Evolutionary conservation across 2,888 invertebrate genomes (phyloP).

Genomic region (Cataglyphis altisquamis): DNA sequence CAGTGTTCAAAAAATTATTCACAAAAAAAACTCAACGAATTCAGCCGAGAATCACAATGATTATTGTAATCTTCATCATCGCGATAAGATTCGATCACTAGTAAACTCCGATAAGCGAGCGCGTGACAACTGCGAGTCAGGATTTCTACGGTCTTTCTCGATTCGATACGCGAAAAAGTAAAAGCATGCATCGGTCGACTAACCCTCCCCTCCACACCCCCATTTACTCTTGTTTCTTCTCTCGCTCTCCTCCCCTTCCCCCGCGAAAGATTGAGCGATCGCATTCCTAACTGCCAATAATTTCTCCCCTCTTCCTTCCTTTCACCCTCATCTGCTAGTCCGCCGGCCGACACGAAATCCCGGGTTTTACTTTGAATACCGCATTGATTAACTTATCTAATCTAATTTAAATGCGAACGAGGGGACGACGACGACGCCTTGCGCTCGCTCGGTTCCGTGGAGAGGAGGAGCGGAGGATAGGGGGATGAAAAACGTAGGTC

Average conservation of each 20-base stretch:
- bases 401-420: slow-evolving; percentile 84
- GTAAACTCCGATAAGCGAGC: slow-evolving; percentile 51
- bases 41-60: slow-evolving; percentile 46
- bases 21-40: slow-evolving; percentile 28
- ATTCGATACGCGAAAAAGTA: slow-evolving; percentile 56
- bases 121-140: slow-evolving; percentile 28
- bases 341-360: slow-evolving; percentile 79
- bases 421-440: slow-evolving; percentile 57
- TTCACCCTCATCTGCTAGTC: slow-evolving; percentile 8
- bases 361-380: slow-evolving; percentile 83
- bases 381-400: slow-evolving; percentile 86
- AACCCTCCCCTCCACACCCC: background rate
- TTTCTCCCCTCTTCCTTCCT: slow-evolving; percentile 55
- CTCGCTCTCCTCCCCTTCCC: background rate
- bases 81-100: slow-evolving; percentile 22
- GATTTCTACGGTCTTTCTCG: background rate
- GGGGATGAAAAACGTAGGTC: slow-evolving; percentile 51
- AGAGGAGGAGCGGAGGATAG: background rate
- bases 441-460: slow-evolving; percentile 30
- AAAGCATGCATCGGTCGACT: slow-evolving; percentile 47
- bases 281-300: slow-evolving; percentile 68
- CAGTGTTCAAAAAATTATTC: background rate
- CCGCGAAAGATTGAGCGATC: slow-evolving; percentile 63
- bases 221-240: background rate
- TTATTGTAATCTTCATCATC: background rate